Conservation (phyloP, 1,140 invertebrate species). For the Dreissena polymorpha region DNA sequence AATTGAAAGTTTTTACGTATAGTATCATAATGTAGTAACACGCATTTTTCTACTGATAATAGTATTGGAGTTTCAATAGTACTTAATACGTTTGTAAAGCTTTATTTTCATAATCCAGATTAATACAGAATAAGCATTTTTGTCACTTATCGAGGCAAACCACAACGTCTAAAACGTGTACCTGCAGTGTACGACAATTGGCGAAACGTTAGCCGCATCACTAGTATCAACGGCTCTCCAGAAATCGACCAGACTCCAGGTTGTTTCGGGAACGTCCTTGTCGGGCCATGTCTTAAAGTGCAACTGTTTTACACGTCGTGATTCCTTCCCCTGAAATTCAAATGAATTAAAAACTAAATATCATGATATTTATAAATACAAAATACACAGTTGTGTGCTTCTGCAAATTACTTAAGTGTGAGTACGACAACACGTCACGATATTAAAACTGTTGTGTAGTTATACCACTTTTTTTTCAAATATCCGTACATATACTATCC, state of each 20-base stretch:
- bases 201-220: conserved; percentile 11
- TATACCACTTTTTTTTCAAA: neutral
- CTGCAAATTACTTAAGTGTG: neutral
- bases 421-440: neutral
- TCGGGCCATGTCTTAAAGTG: conserved; percentile 85
- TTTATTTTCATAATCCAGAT: too few relatives aligned
- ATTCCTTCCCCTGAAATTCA: conserved; percentile 79
- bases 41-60: too few relatives aligned
- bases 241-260: conserved; percentile 83
- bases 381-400: neutral
- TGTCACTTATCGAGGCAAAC: too few relatives aligned
- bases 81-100: too few relatives aligned
- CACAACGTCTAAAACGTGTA: conserved; percentile 11
- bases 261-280: conserved; percentile 83
- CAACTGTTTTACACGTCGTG: conserved; percentile 82
- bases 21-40: too few relatives aligned
- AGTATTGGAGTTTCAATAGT: too few relatives aligned
- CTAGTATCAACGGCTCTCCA: conserved; percentile 80
- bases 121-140: too few relatives aligned
- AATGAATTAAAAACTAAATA: neutral
- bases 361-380: neutral
- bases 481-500: conserved; percentile 15
- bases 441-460: neutral
- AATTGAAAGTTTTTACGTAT: too few relatives aligned
- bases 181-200: conserved; percentile 70